These are phyloP conservation scores for Gadus chalcogrammus DNA, from an alignment of 2,113 vertebrate species.

Conservation along the genomic window DNA sequence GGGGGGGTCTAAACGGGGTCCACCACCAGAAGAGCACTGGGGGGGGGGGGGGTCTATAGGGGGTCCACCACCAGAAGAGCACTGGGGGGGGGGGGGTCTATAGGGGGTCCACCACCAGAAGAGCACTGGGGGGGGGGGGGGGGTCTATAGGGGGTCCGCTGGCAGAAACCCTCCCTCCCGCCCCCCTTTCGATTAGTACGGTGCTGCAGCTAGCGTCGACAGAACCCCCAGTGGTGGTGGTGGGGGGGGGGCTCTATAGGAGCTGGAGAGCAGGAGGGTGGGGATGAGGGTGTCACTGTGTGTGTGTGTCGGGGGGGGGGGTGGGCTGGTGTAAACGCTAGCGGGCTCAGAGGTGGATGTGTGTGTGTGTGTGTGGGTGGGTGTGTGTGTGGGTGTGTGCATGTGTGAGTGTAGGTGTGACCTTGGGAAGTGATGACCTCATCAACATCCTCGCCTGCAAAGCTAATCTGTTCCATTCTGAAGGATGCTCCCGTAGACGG, in stretches of 20 bases:
- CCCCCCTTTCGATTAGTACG: constrained; percentile 13
- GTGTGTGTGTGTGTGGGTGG: constrained; percentile 46
- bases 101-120: constrained; percentile 13
- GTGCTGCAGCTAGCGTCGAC: constrained; percentile 39
- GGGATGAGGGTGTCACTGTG: neutral
- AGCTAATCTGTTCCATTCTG: constrained; percentile 71
- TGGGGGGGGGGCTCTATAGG: constrained; percentile 34
- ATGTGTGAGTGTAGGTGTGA: constrained; percentile 59
- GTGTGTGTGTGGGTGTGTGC: constrained; percentile 51
- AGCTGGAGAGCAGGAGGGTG: constrained; percentile 22
- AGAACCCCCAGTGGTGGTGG: constrained; percentile 22
- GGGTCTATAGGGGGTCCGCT: constrained; percentile 20
- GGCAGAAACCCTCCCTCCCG: constrained; percentile 8
- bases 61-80: constrained; percentile 4
- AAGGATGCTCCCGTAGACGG: constrained; percentile 64
- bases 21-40: neutral
- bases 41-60: constrained; percentile 19
- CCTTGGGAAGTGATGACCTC: constrained; percentile 72
- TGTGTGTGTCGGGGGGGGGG: neutral
- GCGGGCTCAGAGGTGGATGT: constrained; percentile 40
- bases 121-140: constrained; percentile 29
- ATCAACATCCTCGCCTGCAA: constrained; percentile 68
- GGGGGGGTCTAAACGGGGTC: constrained; percentile 30
- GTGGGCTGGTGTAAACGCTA: constrained; percentile 19
- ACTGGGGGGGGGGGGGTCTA: constrained; percentile 17